Conservation (phyloP, 2,888 invertebrate genomes). For the Ditula angustiorana region DNA sequence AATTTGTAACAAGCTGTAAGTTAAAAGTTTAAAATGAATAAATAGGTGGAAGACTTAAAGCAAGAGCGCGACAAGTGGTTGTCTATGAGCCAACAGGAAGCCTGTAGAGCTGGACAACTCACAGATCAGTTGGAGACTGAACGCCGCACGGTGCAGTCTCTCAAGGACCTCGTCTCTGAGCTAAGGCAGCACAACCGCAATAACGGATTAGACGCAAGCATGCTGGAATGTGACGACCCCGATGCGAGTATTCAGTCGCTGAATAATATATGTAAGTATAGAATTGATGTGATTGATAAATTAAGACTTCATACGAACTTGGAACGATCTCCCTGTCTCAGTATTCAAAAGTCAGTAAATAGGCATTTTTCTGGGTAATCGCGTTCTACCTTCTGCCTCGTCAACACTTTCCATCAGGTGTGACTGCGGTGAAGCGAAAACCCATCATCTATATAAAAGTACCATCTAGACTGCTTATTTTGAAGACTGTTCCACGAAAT, state of each 20-base stretch:
- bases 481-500: too few species aligned
- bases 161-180: slow-evolving; percentile 68
- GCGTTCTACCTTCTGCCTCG: too few species aligned
- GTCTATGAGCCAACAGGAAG: slow-evolving; percentile 62
- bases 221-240: slow-evolving; percentile 74
- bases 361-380: too few species aligned
- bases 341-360: too few species aligned
- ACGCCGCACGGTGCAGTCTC: slow-evolving; percentile 54
- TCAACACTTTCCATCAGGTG: too few species aligned
- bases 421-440: too few species aligned
- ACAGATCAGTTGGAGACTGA: slow-evolving; percentile 67
- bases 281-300: not conserved
- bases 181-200: slow-evolving; percentile 66
- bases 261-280: slow-evolving; percentile 69
- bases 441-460: too few species aligned
- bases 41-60: slow-evolving; percentile 80
- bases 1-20: too few species aligned
- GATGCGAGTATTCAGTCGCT: slow-evolving; percentile 67
- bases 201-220: slow-evolving; percentile 67
- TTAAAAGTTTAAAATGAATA: too few species aligned
- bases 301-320: too few species aligned
- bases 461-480: too few species aligned
- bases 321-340: too few species aligned
- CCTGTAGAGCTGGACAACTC: slow-evolving; percentile 55
- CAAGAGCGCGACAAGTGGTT: slow-evolving; percentile 72